Conservation (phyloP, 2,113 vertebrate species). For the Neolamprologus brichardi region DNA sequence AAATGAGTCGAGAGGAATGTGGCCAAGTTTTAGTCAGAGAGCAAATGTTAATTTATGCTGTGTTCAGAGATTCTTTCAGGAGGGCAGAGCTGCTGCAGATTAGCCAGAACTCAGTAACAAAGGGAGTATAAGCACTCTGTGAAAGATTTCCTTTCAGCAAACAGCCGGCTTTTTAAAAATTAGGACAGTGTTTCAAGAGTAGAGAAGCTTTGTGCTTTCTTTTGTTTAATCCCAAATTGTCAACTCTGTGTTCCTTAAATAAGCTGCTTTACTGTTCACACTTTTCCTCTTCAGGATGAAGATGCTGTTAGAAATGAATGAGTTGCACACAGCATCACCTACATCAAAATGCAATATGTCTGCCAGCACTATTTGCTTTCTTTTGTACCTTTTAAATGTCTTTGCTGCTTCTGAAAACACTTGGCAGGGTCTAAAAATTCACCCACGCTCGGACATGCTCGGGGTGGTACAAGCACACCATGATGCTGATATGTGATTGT, state of each 20-base stretch:
- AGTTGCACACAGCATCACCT: background rate
- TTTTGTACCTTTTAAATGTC: background rate
- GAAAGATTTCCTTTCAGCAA: background rate
- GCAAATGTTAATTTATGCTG: background rate
- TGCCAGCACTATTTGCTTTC: background rate
- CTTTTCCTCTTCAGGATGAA: background rate
- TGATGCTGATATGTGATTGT: background rate
- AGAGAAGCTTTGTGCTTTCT: background rate
- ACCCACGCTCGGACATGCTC: background rate
- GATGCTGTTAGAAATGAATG: background rate
- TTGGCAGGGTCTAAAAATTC: background rate
- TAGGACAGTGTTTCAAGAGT: background rate
- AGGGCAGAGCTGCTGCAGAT: background rate
- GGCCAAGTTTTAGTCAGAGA: background rate
- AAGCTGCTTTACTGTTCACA: background rate
- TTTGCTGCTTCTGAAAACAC: fast-evolving
- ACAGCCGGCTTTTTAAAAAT: background rate
- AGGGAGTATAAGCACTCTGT: background rate
- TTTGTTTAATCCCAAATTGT: background rate
- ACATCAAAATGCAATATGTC: background rate
- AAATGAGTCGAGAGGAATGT: background rate
- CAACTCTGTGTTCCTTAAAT: background rate
- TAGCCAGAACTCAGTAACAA: background rate
- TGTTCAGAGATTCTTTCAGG: background rate
- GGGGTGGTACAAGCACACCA: background rate